A percentile compares a stretch with the other conserved stretches of the same genome.
These are phyloP conservation scores for Cecropterus lyciades DNA, from an alignment of 1,140 invertebrate genomes.

Conservation along the genomic window DNA sequence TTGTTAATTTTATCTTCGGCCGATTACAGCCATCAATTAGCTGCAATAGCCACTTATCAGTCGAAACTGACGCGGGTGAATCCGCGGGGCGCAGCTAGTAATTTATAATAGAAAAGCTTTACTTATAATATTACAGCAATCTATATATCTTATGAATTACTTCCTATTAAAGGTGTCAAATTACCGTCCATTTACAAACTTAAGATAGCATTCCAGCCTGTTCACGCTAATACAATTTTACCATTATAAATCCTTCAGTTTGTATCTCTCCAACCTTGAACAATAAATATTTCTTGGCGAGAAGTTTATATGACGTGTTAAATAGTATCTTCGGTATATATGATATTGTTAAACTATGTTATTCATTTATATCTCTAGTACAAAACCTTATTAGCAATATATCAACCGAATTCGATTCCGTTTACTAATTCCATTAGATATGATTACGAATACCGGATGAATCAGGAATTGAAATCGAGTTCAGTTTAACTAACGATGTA, in stretches of 20 bases:
- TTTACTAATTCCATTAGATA: constrained; percentile 7
- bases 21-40: too few species aligned
- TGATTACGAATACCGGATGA: neutral
- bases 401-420: neutral
- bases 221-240: constrained; percentile 27
- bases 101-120: too few species aligned
- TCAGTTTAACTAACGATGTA: neutral
- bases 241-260: constrained; percentile 25
- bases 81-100: too few species aligned
- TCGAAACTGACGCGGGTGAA: too few species aligned
- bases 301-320: constrained; percentile 8
- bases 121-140: too few species aligned
- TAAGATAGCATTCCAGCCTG: constrained; percentile 6
- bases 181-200: constrained; percentile 6
- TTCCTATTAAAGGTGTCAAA: constrained; percentile 8
- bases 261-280: constrained; percentile 32
- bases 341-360: neutral
- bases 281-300: constrained; percentile 27
- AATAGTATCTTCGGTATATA: neutral
- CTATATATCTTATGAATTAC: neutral
- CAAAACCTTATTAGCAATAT: constrained; percentile 3
- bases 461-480: neutral
- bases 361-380: constrained; percentile 2
- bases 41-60: too few species aligned
- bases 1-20: too few species aligned